phyloP scores from a whole-genome alignment of 2,797 vertebrate species.

The Coregonus ussuriensis region DNA sequence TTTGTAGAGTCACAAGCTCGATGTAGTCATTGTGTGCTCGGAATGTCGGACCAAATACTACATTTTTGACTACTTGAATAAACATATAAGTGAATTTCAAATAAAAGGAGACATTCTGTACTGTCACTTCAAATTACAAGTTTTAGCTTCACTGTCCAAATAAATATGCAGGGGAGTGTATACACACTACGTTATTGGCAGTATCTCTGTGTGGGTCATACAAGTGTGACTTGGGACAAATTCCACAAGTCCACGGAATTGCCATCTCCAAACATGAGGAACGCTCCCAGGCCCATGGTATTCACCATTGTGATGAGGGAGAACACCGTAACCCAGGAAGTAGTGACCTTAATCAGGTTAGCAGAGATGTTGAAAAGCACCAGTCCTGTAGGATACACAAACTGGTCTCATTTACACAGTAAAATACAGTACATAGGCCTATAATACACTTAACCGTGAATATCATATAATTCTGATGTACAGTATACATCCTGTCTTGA shows the following conservation, averaged over 20 bases:
- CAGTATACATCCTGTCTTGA: background rate
- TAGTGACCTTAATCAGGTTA: constrained; percentile 71
- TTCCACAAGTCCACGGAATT: constrained; percentile 53
- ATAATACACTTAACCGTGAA: background rate
- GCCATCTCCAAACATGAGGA: constrained; percentile 67
- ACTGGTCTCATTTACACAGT: background rate
- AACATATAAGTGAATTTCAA: too few relatives aligned
- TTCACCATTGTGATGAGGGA: constrained; percentile 65
- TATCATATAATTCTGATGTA: background rate
- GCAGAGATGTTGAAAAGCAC: constrained; percentile 68
- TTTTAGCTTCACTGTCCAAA: too few relatives aligned
- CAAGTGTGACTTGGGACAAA: background rate
- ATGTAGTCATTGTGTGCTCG: too few relatives aligned
- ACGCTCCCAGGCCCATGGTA: constrained; percentile 55
- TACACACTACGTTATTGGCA: too few relatives aligned
- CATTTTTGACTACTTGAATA: too few relatives aligned
- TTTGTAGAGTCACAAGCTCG: too few relatives aligned
- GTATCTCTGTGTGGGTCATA: constrained; percentile 23
- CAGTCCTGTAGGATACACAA: constrained; percentile 55
- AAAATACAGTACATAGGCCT: background rate
- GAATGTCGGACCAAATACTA: too few relatives aligned
- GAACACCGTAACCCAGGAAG: constrained; percentile 67
- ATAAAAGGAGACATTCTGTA: too few relatives aligned
- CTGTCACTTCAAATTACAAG: too few relatives aligned
- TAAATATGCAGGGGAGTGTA: too few relatives aligned